phyloP scores from a whole-genome alignment of 2,113 vertebrate genomes.

The Rhinoderma darwinii region DNA sequence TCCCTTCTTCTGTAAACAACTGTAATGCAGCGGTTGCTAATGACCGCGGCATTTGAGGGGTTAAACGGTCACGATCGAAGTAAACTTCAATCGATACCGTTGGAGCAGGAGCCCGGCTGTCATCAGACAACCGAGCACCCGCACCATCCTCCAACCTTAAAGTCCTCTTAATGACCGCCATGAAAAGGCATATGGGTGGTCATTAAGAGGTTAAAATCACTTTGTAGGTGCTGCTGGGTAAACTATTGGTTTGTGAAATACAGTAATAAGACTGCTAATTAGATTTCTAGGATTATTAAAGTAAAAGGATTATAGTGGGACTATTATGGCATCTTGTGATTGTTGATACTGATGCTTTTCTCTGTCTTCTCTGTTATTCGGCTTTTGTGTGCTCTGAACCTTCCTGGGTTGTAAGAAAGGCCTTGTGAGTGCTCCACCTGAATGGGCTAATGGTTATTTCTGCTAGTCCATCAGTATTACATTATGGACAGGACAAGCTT shows the following conservation, averaged over 20 bases:
- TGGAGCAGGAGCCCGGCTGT: too few species aligned
- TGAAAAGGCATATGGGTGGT: too few species aligned
- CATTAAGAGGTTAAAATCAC: background rate
- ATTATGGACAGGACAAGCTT: conserved; percentile 30
- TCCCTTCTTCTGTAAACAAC: too few species aligned
- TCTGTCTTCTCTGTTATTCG: background rate
- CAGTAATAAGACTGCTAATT: background rate
- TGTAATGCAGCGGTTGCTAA: too few species aligned
- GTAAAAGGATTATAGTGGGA: too few species aligned
- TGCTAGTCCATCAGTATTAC: conserved; percentile 15
- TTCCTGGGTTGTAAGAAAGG: background rate
- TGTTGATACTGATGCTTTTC: background rate
- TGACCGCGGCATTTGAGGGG: too few species aligned
- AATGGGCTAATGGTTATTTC: conserved; percentile 36
- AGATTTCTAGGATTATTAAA: background rate
- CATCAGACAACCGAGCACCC: too few species aligned
- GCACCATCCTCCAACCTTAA: too few species aligned
- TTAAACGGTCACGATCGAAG: too few species aligned
- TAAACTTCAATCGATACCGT: too few species aligned
- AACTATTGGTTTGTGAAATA: background rate
- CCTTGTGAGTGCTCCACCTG: conserved; percentile 1
- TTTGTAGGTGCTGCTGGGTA: background rate
- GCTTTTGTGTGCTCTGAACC: background rate
- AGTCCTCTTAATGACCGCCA: too few species aligned
- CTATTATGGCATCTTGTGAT: background rate